Conservation (phyloP, 2,113 vertebrate genomes). For the Hyla sarda region DNA sequence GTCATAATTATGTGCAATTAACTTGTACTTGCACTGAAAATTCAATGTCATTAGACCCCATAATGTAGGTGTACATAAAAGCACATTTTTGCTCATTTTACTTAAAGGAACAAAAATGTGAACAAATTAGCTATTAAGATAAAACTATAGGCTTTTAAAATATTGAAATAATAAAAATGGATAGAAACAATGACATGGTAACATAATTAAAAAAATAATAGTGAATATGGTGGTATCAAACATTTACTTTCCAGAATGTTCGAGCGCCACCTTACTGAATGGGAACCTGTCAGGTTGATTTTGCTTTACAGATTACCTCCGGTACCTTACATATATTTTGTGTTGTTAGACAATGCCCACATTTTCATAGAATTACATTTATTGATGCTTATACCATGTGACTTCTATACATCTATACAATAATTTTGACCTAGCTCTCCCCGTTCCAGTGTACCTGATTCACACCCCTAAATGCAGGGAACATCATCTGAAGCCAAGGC, state of each 20-base stretch:
- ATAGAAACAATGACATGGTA: not conserved
- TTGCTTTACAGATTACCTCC: no score
- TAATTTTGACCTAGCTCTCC: no score
- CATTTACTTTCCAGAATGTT: not conserved
- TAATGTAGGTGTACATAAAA: slow-evolving; percentile 34
- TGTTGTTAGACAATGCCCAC: no score
- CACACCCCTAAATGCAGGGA: no score
- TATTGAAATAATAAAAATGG: not conserved
- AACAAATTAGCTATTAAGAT: not conserved
- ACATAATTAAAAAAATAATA: not conserved
- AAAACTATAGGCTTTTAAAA: not conserved
- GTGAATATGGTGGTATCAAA: not conserved
- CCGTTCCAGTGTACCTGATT: no score
- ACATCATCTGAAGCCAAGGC: no score
- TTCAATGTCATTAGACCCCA: slow-evolving; percentile 26
- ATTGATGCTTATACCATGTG: no score
- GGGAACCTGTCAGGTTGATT: no score
- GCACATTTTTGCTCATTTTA: not conserved
- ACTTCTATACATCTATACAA: no score
- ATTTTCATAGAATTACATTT: no score
- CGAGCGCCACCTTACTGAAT: not conserved
- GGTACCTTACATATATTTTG: no score
- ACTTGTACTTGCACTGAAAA: slow-evolving; percentile 27
- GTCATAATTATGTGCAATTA: slow-evolving; percentile 54
- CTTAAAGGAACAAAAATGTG: slow-evolving; percentile 7